Base-by-base conservation (phyloP, 2,888 invertebrate genomes). In the Pantelozetes paolii region DNA sequence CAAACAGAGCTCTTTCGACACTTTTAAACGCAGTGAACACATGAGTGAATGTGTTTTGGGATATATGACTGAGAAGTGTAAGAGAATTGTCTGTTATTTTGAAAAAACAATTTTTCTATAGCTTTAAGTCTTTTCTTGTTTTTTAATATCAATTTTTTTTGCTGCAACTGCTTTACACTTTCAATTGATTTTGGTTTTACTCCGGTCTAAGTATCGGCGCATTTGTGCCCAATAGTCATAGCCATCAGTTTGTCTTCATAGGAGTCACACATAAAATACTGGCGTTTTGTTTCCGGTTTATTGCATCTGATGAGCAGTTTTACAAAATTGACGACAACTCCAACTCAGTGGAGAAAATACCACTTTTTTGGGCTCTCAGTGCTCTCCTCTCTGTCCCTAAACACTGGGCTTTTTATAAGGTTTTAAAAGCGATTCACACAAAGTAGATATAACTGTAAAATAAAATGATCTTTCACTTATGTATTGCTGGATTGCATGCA, bases 101-200 rank as follows among this genome's bases (percentile, higher is more conserved):
- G 15, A 57, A 57, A 57, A 15, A 57, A 15, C 57, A 57, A 48
- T 20, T 28, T 15, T 30, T 57, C 28, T 30, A 8, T 54, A 30
- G 57, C 57, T 57, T 23, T 57, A 57, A 57, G 30, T 45, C 11
- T 45, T 26, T 54, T n/a, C 54, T 30, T 57, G 15, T 30, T 57
- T 57, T 13, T 57, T 23, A 13, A 28, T 36, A n/a, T 36, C 11
- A 23, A 23, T 32, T 30, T 32, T 32, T 32, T 62, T 32, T 64
- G 6, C 8, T 45, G 45, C 15, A n/a, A 64, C 62, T 64, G n/a
- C 23, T 67, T 40, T 40, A 69, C 40, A 69, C 69, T 69, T 69
- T 69, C 69, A 69, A 69, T 69, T 69, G 69, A 69, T 69, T 69
- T 28, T 42, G 57, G 69, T 69, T 40, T 64, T 26, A 59, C 57